phyloP scores from a whole-genome alignment of 2,113 vertebrate species.

The Paramisgurnus dabryanus region DNA sequence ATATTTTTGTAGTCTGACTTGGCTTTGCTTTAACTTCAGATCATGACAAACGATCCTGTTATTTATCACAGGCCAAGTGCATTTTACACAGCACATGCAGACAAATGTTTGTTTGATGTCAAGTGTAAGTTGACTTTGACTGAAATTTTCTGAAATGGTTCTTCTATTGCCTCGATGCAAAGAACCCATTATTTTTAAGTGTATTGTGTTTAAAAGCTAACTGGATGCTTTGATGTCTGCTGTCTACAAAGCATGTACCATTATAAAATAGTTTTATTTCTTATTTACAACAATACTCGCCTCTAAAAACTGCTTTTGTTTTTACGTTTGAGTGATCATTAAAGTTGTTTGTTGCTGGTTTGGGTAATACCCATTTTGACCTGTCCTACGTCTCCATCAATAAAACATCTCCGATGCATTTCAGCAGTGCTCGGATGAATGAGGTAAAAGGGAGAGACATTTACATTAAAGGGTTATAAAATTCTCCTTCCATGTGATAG shows the following conservation, averaged over 20 bases:
- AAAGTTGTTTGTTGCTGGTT: slow-evolving; percentile 37
- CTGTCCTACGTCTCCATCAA: slow-evolving; percentile 46
- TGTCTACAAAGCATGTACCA: no score
- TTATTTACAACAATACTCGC: background rate
- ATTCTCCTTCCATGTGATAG: slow-evolving; percentile 70
- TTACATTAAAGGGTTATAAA: slow-evolving; percentile 72
- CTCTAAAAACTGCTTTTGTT: background rate
- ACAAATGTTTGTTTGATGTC: no score
- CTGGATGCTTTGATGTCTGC: no score
- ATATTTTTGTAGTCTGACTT: slow-evolving; percentile 51
- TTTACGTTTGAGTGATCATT: slow-evolving; percentile 36
- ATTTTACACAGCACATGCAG: slow-evolving; percentile 20
- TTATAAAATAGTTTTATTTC: background rate
- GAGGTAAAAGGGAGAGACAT: slow-evolving; percentile 54
- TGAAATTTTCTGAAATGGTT: no score
- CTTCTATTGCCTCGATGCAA: no score
- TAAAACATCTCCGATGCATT: slow-evolving; percentile 68
- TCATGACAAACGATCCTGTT: slow-evolving; percentile 47
- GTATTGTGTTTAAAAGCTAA: background rate
- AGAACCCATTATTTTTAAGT: no score
- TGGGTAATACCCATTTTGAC: slow-evolving; percentile 41
- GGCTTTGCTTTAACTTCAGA: slow-evolving; percentile 46
- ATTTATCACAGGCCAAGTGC: slow-evolving; percentile 43
- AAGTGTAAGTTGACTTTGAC: no score
- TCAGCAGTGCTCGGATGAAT: slow-evolving; percentile 67